Evolutionary conservation across 2,113 vertebrate genomes (phyloP).

Genomic region (Chroicocephalus ridibundus): DNA sequence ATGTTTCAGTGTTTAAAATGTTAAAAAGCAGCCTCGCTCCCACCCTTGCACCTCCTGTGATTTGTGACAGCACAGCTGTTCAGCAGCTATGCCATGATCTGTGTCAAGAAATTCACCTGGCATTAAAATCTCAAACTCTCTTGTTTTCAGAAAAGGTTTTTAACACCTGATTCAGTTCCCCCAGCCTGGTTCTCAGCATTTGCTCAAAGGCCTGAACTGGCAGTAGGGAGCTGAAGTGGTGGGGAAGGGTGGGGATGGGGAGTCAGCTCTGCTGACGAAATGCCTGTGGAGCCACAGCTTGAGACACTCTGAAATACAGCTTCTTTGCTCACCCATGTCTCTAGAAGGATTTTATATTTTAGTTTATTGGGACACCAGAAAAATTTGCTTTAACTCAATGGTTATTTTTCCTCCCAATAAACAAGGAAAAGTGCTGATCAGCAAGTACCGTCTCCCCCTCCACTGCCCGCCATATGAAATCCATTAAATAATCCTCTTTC

Average conservation of each 20-base stretch:
- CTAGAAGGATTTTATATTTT: not conserved
- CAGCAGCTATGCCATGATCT: not conserved
- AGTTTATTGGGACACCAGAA: not conserved
- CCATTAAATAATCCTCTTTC: not conserved
- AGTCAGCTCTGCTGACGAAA: not conserved
- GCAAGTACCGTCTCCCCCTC: not conserved
- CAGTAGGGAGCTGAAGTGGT: rapidly evolving
- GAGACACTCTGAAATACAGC: not conserved
- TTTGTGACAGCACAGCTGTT: not conserved
- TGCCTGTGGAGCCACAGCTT: not conserved
- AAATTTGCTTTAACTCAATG: not conserved
- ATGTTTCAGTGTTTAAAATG: not conserved
- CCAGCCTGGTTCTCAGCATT: not conserved
- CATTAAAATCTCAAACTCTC: not conserved
- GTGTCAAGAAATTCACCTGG: not conserved
- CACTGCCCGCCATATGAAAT: not conserved
- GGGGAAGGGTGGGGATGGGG: not conserved
- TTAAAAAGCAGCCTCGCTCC: not conserved
- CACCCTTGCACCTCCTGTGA: not conserved
- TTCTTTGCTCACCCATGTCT: not conserved
- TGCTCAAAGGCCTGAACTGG: not conserved
- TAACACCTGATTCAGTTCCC: not conserved
- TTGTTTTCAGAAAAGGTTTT: not conserved
- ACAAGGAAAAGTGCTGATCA: not conserved
- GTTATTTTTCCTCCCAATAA: not conserved